Conservation (phyloP, 2,113 vertebrate species). For the Saccopteryx bilineata region DNA sequence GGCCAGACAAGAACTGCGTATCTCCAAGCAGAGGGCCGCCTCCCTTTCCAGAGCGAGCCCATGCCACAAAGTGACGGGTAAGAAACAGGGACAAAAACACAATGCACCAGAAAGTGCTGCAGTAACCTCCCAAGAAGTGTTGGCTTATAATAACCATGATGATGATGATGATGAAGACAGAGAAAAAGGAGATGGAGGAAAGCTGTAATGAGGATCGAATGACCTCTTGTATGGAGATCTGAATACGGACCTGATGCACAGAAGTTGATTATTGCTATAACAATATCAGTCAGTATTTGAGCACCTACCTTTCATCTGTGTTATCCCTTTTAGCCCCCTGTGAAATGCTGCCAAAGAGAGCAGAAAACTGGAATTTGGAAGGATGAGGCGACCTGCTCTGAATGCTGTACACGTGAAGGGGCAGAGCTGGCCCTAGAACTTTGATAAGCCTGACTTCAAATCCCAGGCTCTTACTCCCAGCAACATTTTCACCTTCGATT, state of each 20-base stretch:
- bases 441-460: not conserved
- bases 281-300: not conserved
- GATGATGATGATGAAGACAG: not conserved
- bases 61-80: too few species aligned
- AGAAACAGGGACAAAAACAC: not conserved
- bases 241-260: not conserved
- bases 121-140: not conserved
- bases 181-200: not conserved
- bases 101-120: not conserved
- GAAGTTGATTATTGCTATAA: not conserved
- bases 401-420: not conserved
- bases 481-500: not conserved
- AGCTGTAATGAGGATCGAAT: not conserved
- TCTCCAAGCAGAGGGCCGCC: not conserved
- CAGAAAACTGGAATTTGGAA: not conserved
- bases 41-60: not conserved
- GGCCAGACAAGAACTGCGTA: not conserved
- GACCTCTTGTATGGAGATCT: not conserved
- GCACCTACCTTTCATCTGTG: not conserved
- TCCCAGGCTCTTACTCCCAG: not conserved
- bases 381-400: not conserved
- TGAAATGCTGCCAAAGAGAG: not conserved
- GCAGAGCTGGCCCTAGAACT: not conserved
- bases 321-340: not conserved
- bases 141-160: not conserved